Conservation (phyloP, 2,888 invertebrate genomes). For the Nomada ruficornis region DNA sequence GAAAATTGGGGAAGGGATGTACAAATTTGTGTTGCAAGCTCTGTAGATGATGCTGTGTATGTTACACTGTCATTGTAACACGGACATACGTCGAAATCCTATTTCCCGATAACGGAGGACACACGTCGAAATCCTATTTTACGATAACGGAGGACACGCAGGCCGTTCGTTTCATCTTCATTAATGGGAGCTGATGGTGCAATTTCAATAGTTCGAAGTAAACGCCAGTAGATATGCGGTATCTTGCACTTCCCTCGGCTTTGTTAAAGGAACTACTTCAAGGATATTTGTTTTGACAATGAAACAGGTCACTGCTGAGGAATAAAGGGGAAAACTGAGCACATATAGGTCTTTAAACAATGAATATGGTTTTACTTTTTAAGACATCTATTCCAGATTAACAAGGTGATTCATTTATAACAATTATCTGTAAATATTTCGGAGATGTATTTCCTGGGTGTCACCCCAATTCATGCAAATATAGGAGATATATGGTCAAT, state of each 20-base stretch:
- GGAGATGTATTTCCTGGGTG: slow-evolving; percentile 4
- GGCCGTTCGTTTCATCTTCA: slow-evolving; percentile 3
- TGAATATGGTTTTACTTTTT: slow-evolving; percentile 14
- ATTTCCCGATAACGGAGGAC: slow-evolving; percentile 27
- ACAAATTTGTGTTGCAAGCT: slow-evolving; percentile 58
- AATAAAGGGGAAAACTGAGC: slow-evolving; percentile 14
- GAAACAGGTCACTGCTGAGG: not conserved
- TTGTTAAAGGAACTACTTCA: not conserved
- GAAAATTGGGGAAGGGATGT: slow-evolving; percentile 10
- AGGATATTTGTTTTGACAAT: slow-evolving; percentile 13
- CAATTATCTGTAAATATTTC: slow-evolving; percentile 19
- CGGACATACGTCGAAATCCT: slow-evolving; percentile 9
- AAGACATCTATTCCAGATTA: slow-evolving; percentile 41
- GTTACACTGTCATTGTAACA: slow-evolving; percentile 15
- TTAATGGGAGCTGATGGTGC: slow-evolving; percentile 7
- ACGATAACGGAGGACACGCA: slow-evolving; percentile 18
- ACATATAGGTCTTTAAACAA: slow-evolving; percentile 12
- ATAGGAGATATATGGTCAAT: not conserved
- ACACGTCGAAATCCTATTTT: slow-evolving; percentile 16
- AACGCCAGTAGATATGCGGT: slow-evolving; percentile 7
- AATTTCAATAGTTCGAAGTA: slow-evolving; percentile 27
- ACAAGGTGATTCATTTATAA: slow-evolving; percentile 21
- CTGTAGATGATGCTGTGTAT: slow-evolving; percentile 27
- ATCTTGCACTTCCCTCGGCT: slow-evolving; percentile 8
- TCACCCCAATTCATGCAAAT: not conserved